Conservation (phyloP, 2,888 invertebrate genomes). For the Chironomus riparius region DNA sequence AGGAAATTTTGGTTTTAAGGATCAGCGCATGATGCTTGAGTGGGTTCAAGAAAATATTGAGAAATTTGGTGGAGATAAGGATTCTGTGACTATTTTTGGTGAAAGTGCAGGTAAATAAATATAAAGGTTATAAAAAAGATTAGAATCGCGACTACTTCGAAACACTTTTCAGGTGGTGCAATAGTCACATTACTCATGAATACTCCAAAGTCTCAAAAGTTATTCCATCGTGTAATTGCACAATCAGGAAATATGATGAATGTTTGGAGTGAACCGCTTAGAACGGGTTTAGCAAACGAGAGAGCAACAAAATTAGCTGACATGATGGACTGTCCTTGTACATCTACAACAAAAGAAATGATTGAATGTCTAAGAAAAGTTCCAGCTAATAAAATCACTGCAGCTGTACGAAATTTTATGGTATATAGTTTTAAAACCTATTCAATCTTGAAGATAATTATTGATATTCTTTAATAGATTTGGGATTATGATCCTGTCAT, state of each 20-base stretch:
- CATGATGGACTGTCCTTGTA: constrained; percentile 50
- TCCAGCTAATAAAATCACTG: constrained; percentile 54
- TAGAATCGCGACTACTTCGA: no score
- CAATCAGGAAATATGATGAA: constrained; percentile 64
- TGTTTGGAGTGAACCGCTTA: constrained; percentile 56
- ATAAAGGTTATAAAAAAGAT: no score
- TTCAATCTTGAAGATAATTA: no score
- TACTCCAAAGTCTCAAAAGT: constrained; percentile 47
- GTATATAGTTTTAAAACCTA: no score
- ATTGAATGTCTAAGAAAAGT: constrained; percentile 54
- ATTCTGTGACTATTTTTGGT: constrained; percentile 14
- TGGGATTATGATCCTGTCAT: constrained; percentile 75
- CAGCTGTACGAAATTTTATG: constrained; percentile 56
- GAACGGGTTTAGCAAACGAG: constrained; percentile 49
- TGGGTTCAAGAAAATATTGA: constrained; percentile 28
- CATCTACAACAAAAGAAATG: constrained; percentile 37
- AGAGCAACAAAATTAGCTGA: constrained; percentile 53
- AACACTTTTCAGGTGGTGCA: constrained; percentile 41
- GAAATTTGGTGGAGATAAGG: constrained; percentile 28
- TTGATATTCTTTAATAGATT: constrained; percentile 32
- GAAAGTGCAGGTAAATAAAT: not conserved
- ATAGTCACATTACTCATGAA: constrained; percentile 63
- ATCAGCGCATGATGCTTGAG: constrained; percentile 28
- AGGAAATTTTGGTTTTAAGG: constrained; percentile 29
- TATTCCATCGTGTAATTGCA: constrained; percentile 63